Conservation (phyloP, 2,888 invertebrate species). For the Andrena haemorrhoa region DNA sequence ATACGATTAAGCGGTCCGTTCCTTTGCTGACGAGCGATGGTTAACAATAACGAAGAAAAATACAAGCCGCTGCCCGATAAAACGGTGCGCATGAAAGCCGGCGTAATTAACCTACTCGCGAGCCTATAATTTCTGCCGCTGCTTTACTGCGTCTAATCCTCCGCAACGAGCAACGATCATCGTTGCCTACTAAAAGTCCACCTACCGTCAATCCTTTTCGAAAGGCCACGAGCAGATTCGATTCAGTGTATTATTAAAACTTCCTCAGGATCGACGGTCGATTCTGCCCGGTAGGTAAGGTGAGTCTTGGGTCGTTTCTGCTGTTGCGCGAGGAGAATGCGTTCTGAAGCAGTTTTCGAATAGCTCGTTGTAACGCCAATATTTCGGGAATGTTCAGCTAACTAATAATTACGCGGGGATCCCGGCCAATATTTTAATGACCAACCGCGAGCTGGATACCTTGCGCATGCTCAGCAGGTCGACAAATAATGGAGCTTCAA, state of each 20-base stretch:
- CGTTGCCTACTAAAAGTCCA: constrained; percentile 19
- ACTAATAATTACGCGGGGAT: neutral
- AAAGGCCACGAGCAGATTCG: neutral
- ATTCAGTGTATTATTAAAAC: neutral
- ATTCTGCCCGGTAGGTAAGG: neutral
- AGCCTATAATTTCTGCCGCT: constrained; percentile 1
- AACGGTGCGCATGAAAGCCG: constrained; percentile 19
- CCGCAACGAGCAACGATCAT: constrained; percentile 3
- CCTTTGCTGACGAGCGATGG: neutral
- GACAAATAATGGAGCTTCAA: too few species aligned
- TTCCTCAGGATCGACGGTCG: neutral
- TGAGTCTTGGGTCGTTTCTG: neutral
- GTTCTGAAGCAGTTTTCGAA: neutral
- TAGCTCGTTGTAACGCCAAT: neutral
- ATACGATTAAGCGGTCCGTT: neutral
- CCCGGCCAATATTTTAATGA: neutral
- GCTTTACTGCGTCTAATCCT: neutral
- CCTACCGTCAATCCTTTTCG: neutral
- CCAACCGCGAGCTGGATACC: neutral
- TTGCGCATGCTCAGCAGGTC: neutral
- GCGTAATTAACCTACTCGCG: constrained; percentile 35
- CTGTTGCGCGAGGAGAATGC: neutral
- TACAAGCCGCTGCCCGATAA: neutral
- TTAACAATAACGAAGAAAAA: constrained; percentile 11
- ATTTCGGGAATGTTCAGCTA: neutral